Percentiles rank a stretch among this genome's conserved stretches.
These are phyloP conservation scores for Nycticebus coucang DNA, from an alignment of 2,113 vertebrate species.

Conservation along the genomic window DNA sequence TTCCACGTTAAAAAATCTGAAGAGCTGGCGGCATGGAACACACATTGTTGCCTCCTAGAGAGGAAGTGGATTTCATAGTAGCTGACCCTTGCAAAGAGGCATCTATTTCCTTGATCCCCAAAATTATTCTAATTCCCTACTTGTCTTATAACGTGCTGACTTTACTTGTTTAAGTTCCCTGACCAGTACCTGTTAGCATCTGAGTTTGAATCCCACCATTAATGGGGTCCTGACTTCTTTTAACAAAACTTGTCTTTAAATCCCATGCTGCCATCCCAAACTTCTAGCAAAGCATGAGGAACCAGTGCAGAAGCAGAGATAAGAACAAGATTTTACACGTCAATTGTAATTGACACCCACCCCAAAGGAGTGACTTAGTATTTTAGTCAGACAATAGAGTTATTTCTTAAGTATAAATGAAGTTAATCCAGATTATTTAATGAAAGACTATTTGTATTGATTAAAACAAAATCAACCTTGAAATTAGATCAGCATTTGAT, in stretches of 20 bases:
- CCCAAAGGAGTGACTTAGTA: neutral
- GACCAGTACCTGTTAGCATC: neutral
- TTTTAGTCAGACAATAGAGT: slow-evolving; percentile 23
- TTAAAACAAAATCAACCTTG: slow-evolving; percentile 16
- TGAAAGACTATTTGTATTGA: slow-evolving; percentile 36
- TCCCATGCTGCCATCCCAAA: neutral
- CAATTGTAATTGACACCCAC: neutral
- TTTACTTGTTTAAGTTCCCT: neutral
- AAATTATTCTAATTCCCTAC: neutral
- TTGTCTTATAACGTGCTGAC: neutral
- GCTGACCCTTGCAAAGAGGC: neutral
- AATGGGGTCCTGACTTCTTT: neutral
- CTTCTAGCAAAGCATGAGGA: neutral
- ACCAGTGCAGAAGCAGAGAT: neutral
- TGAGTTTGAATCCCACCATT: neutral
- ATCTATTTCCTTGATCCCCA: neutral
- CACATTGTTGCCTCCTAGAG: neutral
- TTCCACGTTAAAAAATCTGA: neutral
- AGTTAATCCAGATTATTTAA: slow-evolving; percentile 41
- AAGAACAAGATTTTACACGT: neutral
- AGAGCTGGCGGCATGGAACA: neutral
- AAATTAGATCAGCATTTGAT: neutral
- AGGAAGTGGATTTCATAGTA: neutral
- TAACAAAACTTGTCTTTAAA: slow-evolving; percentile 48
- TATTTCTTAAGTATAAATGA: slow-evolving; percentile 28